phyloP scores from a whole-genome alignment of 2,113 vertebrate species.

The Pavo muticus region DNA sequence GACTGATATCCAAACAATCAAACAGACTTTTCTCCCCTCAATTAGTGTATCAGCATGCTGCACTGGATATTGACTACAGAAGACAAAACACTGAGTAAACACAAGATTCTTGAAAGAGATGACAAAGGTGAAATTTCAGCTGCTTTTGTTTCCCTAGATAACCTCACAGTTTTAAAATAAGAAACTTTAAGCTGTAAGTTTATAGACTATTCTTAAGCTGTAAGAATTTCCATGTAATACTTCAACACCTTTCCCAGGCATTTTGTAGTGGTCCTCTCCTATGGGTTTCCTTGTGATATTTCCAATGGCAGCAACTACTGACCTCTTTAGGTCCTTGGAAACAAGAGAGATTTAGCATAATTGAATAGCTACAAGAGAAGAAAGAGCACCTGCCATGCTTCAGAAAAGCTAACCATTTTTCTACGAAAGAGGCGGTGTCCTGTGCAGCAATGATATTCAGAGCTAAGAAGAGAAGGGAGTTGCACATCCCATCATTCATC shows the following conservation, averaged over 20 bases:
- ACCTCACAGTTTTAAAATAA: not conserved
- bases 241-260: not conserved
- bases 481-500: accelerated
- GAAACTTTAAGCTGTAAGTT: not conserved
- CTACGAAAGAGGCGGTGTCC: not conserved
- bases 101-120: not conserved
- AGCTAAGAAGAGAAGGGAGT: not conserved
- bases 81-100: not conserved
- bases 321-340: not conserved
- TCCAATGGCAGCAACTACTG: not conserved
- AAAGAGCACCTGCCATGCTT: not conserved
- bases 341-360: not conserved
- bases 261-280: not conserved
- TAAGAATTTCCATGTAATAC: not conserved
- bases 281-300: accelerated
- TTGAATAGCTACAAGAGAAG: not conserved
- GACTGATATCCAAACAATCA: not conserved
- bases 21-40: not conserved
- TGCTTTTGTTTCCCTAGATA: not conserved
- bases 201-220: not conserved
- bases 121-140: not conserved
- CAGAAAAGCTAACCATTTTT: not conserved
- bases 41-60: not conserved
- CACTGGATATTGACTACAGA: accelerated
- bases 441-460: not conserved